A percentile compares a stretch with the other conserved stretches of the same genome.
Evolutionary conservation across 2,888 invertebrate species (phyloP).

Genomic region (Drosophila antonietae): DNA sequence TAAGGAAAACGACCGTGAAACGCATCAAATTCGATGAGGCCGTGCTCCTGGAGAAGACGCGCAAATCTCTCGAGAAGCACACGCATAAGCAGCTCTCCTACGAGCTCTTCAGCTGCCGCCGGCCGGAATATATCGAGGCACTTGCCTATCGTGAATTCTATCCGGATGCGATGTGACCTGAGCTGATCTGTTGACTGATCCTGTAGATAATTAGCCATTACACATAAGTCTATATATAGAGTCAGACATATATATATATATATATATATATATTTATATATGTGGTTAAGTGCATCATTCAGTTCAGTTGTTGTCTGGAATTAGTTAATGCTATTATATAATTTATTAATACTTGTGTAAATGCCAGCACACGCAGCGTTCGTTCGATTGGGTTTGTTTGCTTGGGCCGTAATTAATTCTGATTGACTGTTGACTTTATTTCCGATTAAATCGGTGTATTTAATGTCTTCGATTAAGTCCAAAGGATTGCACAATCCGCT

Average conservation of each 20-base stretch:
- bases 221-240: slow-evolving; percentile 13
- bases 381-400: background rate
- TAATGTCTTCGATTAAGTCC: slow-evolving; percentile 38
- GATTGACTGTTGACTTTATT: slow-evolving; percentile 38
- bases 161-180: slow-evolving; percentile 62
- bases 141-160: slow-evolving; percentile 82
- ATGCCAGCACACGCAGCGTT: background rate
- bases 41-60: slow-evolving; percentile 89
- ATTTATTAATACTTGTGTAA: slow-evolving; percentile 21
- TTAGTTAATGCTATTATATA: slow-evolving; percentile 31
- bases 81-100: slow-evolving; percentile 88
- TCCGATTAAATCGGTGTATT: slow-evolving; percentile 61
- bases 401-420: slow-evolving; percentile 31
- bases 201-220: slow-evolving; percentile 56
- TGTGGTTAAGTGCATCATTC: slow-evolving; percentile 1
- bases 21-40: slow-evolving; percentile 89
- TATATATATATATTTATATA: slow-evolving; percentile 4
- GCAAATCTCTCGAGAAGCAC: slow-evolving; percentile 86
- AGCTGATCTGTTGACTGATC: slow-evolving; percentile 56
- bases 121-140: slow-evolving; percentile 86
- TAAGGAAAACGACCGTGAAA: slow-evolving; percentile 85
- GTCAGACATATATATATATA: slow-evolving; percentile 6
- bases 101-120: slow-evolving; percentile 90
- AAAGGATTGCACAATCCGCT: slow-evolving; percentile 33
- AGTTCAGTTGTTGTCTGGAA: slow-evolving; percentile 20